These are phyloP conservation scores for Rhyzopertha dominica DNA, from an alignment of 1,140 invertebrate species.

Conservation along the genomic window DNA sequence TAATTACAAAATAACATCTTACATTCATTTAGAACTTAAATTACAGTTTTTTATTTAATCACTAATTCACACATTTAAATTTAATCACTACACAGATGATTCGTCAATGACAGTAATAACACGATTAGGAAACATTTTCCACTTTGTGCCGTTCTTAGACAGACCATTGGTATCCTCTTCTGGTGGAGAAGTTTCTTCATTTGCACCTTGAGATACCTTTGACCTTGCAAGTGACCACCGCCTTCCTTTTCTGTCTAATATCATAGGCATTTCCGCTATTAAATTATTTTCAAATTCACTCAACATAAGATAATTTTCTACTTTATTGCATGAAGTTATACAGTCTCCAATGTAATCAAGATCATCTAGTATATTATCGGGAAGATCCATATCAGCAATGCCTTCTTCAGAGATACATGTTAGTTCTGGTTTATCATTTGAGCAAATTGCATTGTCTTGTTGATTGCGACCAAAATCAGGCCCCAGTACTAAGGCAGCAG, in stretches of 20 bases:
- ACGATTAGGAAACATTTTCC: conserved; percentile 47
- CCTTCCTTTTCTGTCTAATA: conserved; percentile 62
- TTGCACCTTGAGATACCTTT: conserved; percentile 25
- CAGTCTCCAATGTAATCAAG: conserved; percentile 78
- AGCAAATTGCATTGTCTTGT: conserved; percentile 36
- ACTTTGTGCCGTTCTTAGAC: conserved; percentile 26
- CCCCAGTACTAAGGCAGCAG: conserved; percentile 51
- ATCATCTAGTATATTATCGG: conserved; percentile 75
- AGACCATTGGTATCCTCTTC: conserved; percentile 25
- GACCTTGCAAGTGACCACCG: conserved; percentile 61
- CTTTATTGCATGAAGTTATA: conserved; percentile 85
- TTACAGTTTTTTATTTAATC: conserved; percentile 7
- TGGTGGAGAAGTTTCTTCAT: conserved; percentile 23
- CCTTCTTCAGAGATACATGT: conserved; percentile 86
- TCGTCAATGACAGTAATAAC: conserved; percentile 72
- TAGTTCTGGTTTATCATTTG: conserved; percentile 61
- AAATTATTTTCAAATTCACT: conserved; percentile 84
- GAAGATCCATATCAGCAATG: conserved; percentile 76
- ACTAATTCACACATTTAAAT: conserved; percentile 4
- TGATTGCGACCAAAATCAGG: conserved; percentile 48
- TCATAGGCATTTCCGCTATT: conserved; percentile 69
- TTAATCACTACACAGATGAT: conserved; percentile 54
- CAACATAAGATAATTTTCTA: conserved; percentile 81
- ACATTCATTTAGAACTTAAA: too few species aligned
- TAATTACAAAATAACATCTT: too few species aligned